Evolutionary conservation across 2,888 invertebrate species (phyloP), one percentile per base, ranked within the genome.

Genomic region (Apotomis turbidana): DNA sequence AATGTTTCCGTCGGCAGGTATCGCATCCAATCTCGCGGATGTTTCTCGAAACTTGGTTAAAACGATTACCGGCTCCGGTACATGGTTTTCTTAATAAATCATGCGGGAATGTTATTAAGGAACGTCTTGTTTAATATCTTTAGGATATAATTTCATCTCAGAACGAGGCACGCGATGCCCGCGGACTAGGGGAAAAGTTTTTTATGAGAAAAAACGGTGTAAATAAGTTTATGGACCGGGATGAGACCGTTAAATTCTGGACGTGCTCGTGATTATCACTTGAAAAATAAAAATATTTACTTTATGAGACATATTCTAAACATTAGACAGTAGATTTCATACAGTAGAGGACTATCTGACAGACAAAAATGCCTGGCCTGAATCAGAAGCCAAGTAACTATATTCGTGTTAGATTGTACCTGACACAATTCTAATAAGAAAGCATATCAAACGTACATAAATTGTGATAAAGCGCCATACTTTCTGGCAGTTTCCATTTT

Each of bases 61-160:
- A 72, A 63, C 58, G 68, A 72, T 72, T 68, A 72, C 72, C 58
- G 60, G 44, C 54, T 27, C 64, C 51, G 52, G 68, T 61, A 72
- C 59, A 72, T 72, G 72, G 52, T 68, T 68, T 72, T 72, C 72
- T 68, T 72, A 72, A 72, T 72, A 72, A 72, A 72, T 72, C 72
- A 72, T 67, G 58, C 12, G 70, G 59, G 62, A 68, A 72, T 68
- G 68, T 72, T 72, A 68, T 72, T 72, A 72, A 46, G 63, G 63
- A 52, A 68, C 63, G 63, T 72, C 72, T 72, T 72, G 72, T 68
- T 72, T 72, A 72, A 72, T 72, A 68, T 63, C 62, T 63, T 68
- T 52, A 49, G 59, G 68, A 59, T 72, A 63, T 62, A 68, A 72
- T 72, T 72, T 72, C 27, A 68, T 72, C 62, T 44, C 36, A 44